Evolutionary conservation across 1,140 invertebrate genomes (phyloP).

Genomic region (Hypothenemus hampei): DNA sequence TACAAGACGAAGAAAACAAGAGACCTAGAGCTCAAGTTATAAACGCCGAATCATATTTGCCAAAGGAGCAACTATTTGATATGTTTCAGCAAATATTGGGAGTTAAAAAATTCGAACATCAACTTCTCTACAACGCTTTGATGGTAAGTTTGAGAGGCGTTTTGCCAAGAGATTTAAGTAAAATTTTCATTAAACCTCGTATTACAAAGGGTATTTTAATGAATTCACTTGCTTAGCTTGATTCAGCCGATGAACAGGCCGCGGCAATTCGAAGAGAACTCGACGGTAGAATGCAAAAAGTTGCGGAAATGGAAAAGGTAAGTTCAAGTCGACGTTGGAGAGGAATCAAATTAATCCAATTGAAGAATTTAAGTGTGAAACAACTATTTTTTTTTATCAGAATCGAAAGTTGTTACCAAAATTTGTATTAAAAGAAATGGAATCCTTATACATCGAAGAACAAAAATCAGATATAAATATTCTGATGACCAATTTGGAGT

Average conservation of each 20-base stretch:
- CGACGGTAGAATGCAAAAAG: constrained; percentile 93
- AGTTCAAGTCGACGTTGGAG: constrained; percentile 2
- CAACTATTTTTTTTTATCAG: constrained; percentile 49
- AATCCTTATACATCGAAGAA: constrained; percentile 98
- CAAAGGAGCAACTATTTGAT: constrained; percentile 97
- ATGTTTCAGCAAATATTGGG: constrained; percentile 99
- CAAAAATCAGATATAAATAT: constrained; percentile 95
- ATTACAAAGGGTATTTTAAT: neutral
- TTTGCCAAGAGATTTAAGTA: too few relatives aligned
- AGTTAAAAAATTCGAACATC: constrained; percentile 99
- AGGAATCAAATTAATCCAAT: too few relatives aligned
- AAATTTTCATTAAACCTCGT: too few relatives aligned
- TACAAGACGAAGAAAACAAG: constrained; percentile 80
- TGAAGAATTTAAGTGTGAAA: neutral
- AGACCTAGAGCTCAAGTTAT: constrained; percentile 82
- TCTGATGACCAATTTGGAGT: constrained; percentile 98
- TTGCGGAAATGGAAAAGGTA: constrained; percentile 94
- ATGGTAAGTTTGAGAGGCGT: constrained; percentile 59
- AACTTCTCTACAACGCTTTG: constrained; percentile 96
- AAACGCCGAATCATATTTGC: constrained; percentile 86
- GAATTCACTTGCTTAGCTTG: constrained; percentile 68
- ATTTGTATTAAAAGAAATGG: constrained; percentile 99
- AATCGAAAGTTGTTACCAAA: constrained; percentile 97
- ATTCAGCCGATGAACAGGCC: constrained; percentile 99
- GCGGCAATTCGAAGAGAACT: constrained; percentile 97